Base-by-base conservation (phyloP, 2,888 invertebrate species). In the Criorhina ranunculi region DNA sequence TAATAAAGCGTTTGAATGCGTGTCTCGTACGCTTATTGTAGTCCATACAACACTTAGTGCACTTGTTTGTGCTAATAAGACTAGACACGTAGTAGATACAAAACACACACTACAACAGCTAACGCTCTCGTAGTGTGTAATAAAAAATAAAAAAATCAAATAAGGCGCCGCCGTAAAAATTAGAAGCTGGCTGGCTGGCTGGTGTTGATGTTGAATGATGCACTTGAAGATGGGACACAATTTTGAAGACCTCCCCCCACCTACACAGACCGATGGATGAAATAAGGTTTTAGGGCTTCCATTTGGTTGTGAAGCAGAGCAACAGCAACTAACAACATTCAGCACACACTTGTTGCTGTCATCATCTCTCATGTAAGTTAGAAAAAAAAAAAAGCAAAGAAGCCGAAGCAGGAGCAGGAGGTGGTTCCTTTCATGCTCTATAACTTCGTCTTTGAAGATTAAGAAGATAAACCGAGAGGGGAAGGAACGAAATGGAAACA, bases 1-100 rank as follows among this genome's bases (percentile, higher is more conserved):
- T 78, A 78, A 78, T 78, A 78, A 78, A 78, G 62, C 78, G 78
- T 78, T 70, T 70, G 70, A 78, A 78, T 78, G 78, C 78, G 78
- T 78, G 78, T 78, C 78, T 78, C 78, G 78, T 78, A 55, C 62
- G 70, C 64, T 60, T 53, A 77, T 67, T 77, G 77, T 44, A 51
- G 67, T 67, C 40, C 62, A 55, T 62, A 78, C 78, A 70, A 57
- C 78, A 78, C 78, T 78, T 62, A 70, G 62, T 70, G 62, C 78
- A 70, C 78, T 78, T 78, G 62, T 78, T 78, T 78, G 78, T 35
- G 57, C 78, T 78, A 78, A 78, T 78, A 70, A 78, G 70, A 78
- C 70, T 69, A 78, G 78, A 78, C 70, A 78, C 78, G 78, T 78
- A 70, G 62, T 29, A 44, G 62, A 70, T 78, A 64, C 44, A 24